Conservation (phyloP, 1,140 invertebrate species). For the Globodera rostochiensis region DNA sequence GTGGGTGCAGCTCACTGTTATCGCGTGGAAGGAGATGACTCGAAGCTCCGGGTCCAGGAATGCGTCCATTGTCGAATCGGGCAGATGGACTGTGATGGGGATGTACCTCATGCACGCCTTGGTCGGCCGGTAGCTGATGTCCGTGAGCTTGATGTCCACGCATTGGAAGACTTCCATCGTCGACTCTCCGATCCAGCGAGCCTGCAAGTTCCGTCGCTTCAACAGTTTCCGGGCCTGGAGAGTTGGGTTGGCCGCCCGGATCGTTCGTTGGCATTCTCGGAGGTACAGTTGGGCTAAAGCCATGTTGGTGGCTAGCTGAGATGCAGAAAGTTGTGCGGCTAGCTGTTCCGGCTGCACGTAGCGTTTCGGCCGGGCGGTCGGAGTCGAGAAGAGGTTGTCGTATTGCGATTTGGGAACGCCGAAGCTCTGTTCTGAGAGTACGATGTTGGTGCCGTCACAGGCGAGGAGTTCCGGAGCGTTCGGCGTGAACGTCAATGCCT, state of each 20-base stretch:
- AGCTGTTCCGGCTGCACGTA: neutral
- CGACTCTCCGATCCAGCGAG: neutral
- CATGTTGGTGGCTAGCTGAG: neutral
- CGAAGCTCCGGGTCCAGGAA: constrained; percentile 2
- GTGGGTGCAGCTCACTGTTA: too few relatives aligned
- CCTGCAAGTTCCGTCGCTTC: neutral
- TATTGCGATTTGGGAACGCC: neutral
- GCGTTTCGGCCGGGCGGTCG: neutral
- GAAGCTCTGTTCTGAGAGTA: neutral
- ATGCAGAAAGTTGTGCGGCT: neutral
- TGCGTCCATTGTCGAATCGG: neutral
- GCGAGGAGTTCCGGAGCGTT: neutral
- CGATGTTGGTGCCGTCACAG: neutral
- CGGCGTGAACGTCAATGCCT: neutral
- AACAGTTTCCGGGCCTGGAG: neutral
- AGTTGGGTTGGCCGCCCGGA: neutral
- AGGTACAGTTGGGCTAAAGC: neutral
- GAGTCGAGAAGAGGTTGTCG: neutral
- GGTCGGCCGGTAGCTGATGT: neutral
- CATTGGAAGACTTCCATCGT: neutral
- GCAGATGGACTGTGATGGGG: neutral
- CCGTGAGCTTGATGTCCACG: neutral
- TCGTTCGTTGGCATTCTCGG: neutral
- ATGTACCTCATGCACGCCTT: neutral
- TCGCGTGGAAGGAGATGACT: neutral